These are phyloP conservation scores for Paradoxurus hermaphroditus DNA, from an alignment of 2,113 vertebrate genomes.

Conservation along the genomic window DNA sequence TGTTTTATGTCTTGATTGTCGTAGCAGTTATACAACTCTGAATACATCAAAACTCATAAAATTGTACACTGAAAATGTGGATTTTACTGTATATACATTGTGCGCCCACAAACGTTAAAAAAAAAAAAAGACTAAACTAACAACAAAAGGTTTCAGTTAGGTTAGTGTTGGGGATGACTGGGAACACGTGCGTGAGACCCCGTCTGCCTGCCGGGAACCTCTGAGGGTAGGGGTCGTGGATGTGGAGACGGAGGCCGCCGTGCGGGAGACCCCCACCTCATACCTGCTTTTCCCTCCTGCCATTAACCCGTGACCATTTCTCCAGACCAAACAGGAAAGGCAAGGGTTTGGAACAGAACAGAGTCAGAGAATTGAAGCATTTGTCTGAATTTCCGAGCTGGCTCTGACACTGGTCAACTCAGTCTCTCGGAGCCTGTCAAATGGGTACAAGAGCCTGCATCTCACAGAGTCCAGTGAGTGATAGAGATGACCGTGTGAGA, in stretches of 20 bases:
- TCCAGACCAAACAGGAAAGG: background rate
- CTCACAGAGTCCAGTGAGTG: background rate
- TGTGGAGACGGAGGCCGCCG: background rate
- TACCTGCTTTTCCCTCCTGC: background rate
- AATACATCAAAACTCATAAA: background rate
- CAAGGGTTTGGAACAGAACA: background rate
- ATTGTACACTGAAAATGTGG: background rate
- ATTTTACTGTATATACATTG: background rate
- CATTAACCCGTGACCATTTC: background rate
- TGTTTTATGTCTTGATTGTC: background rate
- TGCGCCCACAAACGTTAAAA: background rate
- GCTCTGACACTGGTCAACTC: background rate
- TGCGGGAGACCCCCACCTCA: background rate
- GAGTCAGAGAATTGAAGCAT: background rate
- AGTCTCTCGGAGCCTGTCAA: background rate
- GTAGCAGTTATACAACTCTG: background rate
- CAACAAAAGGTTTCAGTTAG: background rate
- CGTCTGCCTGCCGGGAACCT: background rate
- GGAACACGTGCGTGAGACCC: background rate
- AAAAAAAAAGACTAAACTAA: background rate
- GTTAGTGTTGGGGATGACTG: background rate
- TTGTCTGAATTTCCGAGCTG: background rate
- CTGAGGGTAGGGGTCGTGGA: background rate
- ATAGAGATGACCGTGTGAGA: accelerated
- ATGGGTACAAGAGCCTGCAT: background rate